Percentiles rank a stretch among this genome's conserved stretches.
These are phyloP conservation scores for Oryctes rhinoceros DNA, from an alignment of 1,140 invertebrate genomes.

Conservation along the genomic window DNA sequence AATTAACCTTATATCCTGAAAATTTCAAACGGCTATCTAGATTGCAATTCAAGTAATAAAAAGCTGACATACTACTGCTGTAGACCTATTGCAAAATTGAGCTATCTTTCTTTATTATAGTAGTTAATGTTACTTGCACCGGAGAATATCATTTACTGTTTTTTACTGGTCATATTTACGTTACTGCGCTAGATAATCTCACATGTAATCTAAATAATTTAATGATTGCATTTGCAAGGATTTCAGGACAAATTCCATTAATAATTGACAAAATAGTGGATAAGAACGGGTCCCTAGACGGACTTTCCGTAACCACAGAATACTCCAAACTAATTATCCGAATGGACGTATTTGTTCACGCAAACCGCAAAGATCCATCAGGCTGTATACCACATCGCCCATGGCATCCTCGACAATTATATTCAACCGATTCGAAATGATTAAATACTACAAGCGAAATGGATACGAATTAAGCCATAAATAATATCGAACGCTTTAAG, in stretches of 20 bases:
- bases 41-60: too few species aligned
- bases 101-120: too few species aligned
- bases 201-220: not conserved
- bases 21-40: too few species aligned
- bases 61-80: too few species aligned
- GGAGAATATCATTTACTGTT: too few species aligned
- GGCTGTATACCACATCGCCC: not conserved
- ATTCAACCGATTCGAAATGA: conserved; percentile 20
- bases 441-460: conserved; percentile 36
- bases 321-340: not conserved
- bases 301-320: conserved; percentile 9
- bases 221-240: not conserved
- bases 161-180: too few species aligned
- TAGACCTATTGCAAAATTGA: too few species aligned
- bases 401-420: not conserved
- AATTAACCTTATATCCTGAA: too few species aligned
- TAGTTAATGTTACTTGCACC: too few species aligned
- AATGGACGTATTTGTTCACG: conserved; percentile 32
- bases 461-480: conserved; percentile 24
- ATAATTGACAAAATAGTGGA: not conserved
- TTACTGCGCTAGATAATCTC: too few species aligned
- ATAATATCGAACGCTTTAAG: conserved; percentile 39
- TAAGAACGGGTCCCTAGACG: not conserved
- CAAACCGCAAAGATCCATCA: not conserved
- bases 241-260: not conserved